A percentile compares a stretch with the other conserved stretches of the same genome.
Conservation (phyloP, 1,140 invertebrate species). For the Glossosoma conforme region DNA sequence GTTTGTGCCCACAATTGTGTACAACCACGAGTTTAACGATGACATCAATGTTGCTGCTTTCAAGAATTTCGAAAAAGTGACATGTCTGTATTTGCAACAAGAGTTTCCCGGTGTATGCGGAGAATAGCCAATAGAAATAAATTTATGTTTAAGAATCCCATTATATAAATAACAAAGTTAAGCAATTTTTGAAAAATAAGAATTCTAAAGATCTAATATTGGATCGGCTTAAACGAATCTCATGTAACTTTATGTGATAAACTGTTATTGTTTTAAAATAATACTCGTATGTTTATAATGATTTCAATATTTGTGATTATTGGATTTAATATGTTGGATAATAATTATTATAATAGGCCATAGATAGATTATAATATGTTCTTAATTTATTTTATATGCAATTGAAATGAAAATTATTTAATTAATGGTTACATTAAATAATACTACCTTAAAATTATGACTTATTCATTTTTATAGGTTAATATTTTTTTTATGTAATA, state of each 20-base stretch:
- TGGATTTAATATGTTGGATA: no score
- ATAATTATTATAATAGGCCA: no score
- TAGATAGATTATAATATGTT: no score
- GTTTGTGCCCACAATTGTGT: slow-evolving; percentile 27
- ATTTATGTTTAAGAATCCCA: neutral
- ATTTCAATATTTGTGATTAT: no score
- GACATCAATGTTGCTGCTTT: slow-evolving; percentile 12
- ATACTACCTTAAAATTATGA: no score
- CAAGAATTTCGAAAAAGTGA: slow-evolving; percentile 17
- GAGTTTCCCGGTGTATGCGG: slow-evolving; percentile 1
- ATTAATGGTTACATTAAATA: no score
- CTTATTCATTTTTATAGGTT: no score
- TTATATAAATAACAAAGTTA: neutral
- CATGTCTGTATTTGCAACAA: slow-evolving; percentile 19
- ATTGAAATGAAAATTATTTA: no score
- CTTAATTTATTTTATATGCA: no score
- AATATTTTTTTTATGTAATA: no score
- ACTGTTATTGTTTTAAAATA: neutral
- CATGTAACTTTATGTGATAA: neutral
- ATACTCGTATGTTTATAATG: no score
- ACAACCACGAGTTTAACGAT: slow-evolving; percentile 10
- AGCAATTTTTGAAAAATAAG: neutral
- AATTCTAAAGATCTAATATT: neutral
- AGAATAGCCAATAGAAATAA: neutral
- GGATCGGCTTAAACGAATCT: neutral